Evolutionary conservation across 2,797 vertebrate genomes (phyloP), one percentile per base, ranked within the genome.

Genomic region (Takifugu rubripes): DNA sequence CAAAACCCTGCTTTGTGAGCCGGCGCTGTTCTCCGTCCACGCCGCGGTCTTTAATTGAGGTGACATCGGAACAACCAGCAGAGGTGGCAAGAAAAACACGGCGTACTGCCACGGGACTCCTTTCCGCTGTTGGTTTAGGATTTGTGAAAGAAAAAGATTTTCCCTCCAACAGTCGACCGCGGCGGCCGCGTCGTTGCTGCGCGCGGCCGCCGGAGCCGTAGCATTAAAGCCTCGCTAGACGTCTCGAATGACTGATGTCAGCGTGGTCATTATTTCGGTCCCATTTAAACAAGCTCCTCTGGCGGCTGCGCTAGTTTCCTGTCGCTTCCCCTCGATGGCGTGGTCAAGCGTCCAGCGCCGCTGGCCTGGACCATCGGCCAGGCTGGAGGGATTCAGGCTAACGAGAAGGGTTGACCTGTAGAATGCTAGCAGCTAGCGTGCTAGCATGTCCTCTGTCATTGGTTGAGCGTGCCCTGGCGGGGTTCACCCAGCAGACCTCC

Each of bases 211-310:
- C 72, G 52, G 58, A 60, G 77, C 78, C 75, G 63, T 81, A 79
- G 68, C 57, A 47, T 75, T 66, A 44, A 72, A 69, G 72, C 74
- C 70, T 79, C 68, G 54, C 49, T 61, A 88, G 82, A 83, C 82
- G 78, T 85, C 82, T 87, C 66, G 52, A 74, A 77, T 82, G 86
- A 72, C 80, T 79, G 78, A 83, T 87, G 87, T 89, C 87, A 89
- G 77, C 84, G 55, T 64, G 69, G 49, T 64, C 79, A 71, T 88
- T 88, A 79, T 71, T 66, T 79, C 81, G 75, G 58, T 54, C 79
- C 72, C 82, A 78, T 85, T 89, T 84, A 65, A 88, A 89, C 80
- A 84, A 73, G 75, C 71, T 80, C 68, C 69, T 71, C 63, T 43
- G 73, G 76, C 72, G 74, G 77, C 79, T 71, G 65, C 73, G 79